phyloP scores from a whole-genome alignment of 2,113 vertebrate species.

The Sinocyclocheilus grahami region DNA sequence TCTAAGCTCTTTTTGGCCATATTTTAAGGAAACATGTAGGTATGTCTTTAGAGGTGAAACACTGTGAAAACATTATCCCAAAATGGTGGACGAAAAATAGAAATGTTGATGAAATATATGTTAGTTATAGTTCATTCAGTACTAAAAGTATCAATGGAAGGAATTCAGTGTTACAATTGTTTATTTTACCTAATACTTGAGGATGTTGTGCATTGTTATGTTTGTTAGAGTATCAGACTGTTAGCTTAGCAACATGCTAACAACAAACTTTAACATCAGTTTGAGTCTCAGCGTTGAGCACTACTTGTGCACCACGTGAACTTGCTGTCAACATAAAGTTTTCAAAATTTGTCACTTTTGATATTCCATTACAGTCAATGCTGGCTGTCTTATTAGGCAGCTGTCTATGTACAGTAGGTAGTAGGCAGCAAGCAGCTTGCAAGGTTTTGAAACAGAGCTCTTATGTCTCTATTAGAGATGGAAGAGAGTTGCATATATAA shows the following conservation, averaged over 20 bases:
- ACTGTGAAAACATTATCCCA: not conserved
- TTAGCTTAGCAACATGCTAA: not conserved
- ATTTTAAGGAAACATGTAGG: not conserved
- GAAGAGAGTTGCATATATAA: not conserved
- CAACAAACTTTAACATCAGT: not conserved
- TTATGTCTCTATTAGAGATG: not conserved
- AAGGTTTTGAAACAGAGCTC: constrained; percentile 7
- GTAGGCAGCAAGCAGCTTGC: not conserved
- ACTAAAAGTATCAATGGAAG: no score
- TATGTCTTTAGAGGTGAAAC: not conserved
- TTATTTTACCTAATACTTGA: not conserved
- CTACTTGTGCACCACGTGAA: not conserved
- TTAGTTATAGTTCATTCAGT: not conserved
- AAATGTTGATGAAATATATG: not conserved
- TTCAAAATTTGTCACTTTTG: not conserved
- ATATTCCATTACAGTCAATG: not conserved
- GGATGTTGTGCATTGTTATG: not conserved
- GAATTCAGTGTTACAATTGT: not conserved
- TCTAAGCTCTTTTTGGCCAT: not conserved
- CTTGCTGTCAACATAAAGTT: not conserved
- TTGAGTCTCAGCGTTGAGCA: not conserved
- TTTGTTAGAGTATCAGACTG: not conserved
- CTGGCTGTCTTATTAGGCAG: not conserved
- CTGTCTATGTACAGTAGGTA: not conserved
- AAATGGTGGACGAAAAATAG: not conserved